phyloP scores from a whole-genome alignment of 2,797 vertebrate species.

The Clarias fuscus region DNA sequence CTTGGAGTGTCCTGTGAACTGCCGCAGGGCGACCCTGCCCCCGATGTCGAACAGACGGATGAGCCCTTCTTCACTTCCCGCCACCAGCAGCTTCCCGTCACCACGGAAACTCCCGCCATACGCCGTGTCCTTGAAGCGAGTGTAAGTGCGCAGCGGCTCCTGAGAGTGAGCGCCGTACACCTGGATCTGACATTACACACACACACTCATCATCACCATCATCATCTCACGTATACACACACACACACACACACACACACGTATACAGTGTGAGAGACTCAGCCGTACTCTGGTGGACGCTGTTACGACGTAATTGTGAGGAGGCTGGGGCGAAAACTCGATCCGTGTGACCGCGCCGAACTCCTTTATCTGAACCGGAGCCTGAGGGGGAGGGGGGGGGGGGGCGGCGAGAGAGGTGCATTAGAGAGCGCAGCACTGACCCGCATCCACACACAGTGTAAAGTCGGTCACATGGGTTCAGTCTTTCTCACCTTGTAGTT shows the following conservation, averaged over 20 bases:
- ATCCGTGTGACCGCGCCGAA: slow-evolving; percentile 90
- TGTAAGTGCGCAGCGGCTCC: slow-evolving; percentile 89
- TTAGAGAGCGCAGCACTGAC: not conserved
- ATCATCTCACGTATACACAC: not conserved
- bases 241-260: not conserved
- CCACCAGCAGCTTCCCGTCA: slow-evolving; percentile 87
- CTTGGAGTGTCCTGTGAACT: slow-evolving; percentile 89
- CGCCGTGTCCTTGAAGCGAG: slow-evolving; percentile 86
- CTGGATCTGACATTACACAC: slow-evolving; percentile 78
- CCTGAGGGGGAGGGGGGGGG: slow-evolving; percentile 65
- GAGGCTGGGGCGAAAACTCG: slow-evolving; percentile 84
- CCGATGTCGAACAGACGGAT: slow-evolving; percentile 85
- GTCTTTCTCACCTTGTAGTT: slow-evolving; percentile 51
- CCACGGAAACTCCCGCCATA: slow-evolving; percentile 87
- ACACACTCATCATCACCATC: no score
- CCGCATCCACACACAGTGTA: not conserved
- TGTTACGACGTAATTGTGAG: slow-evolving; percentile 91
- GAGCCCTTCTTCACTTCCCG: slow-evolving; percentile 86
- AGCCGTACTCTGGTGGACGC: slow-evolving; percentile 88
- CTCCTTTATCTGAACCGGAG: slow-evolving; percentile 93
- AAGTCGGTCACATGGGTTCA: not conserved
- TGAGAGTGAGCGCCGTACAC: slow-evolving; percentile 90
- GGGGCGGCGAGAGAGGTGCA: not conserved
- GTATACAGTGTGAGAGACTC: no score
- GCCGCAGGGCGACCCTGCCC: slow-evolving; percentile 85